Evolutionary conservation across 2,113 vertebrate species (phyloP), one percentile per base, ranked within the genome.

Genomic region (Haemorhous mexicanus): DNA sequence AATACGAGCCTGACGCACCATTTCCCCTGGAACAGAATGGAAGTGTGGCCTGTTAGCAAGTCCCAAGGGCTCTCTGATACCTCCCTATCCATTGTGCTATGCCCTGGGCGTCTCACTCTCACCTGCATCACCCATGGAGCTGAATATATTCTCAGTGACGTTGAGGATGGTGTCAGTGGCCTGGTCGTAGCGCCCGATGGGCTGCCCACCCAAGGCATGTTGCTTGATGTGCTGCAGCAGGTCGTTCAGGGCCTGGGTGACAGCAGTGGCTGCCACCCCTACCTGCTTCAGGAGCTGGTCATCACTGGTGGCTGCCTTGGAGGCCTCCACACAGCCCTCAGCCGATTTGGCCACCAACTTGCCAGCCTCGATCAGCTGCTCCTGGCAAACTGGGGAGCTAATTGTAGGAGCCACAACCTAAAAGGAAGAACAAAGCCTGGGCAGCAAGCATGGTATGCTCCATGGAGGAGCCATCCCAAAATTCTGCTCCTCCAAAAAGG

Each of bases 91-190:
- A 32, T 6, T 2, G 2, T 6, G 22, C 14, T 67, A 21, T 44
- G 7, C 18, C 6, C 10, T 4, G 3, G 21, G 6, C 49, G 22
- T 24, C 47, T n/a, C 11, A 5, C 14, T 69, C 93, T 97, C 94
- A 99, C 99, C 99, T 23, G 99, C 99, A 12, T 99, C 99, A 7
- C 99, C 99, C 99, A 99, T 99, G n/a, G 99, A 99, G 97, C 99
- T 99, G 97, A 99, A 99, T 98, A 99, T 99, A 95, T 99, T 99
- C 97, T 99, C 99, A 0, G 99, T 99, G 91, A 99, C 98, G 0
- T 99, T 99, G 73, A 99, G 98, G 95, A 99, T 99, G 94, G 99
- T 99, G 97, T 99, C 98, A 0, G 99, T 99, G 87, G 99, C 99
- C 94, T 99, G 99, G 86, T 99, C 99, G 0, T 99, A 99, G 39